These are phyloP conservation scores for Pogona vitticeps DNA, from an alignment of 2,113 vertebrate species.

Conservation along the genomic window DNA sequence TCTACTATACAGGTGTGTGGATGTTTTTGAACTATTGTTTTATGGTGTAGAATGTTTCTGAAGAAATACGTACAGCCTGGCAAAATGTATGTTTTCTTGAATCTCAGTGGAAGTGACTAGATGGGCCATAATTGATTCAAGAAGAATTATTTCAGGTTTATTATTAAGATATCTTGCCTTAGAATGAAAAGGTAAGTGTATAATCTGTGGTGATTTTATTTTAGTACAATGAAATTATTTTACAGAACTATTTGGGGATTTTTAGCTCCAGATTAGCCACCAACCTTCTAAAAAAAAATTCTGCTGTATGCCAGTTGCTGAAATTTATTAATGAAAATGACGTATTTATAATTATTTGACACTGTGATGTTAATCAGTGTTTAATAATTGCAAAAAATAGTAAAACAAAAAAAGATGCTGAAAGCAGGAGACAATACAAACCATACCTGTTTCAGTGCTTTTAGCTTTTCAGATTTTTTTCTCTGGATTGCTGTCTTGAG, in stretches of 20 bases:
- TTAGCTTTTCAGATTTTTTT: not conserved
- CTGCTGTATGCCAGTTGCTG: not conserved
- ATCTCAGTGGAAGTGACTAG: not conserved
- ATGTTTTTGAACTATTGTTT: not conserved
- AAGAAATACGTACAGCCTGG: not conserved
- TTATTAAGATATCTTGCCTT: not conserved
- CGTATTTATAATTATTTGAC: not conserved
- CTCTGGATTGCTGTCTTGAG: not conserved
- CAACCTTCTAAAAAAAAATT: not conserved
- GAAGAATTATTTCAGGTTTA: not conserved
- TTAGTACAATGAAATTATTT: not conserved
- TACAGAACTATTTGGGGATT: not conserved
- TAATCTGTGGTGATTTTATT: not conserved
- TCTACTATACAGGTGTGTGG: conserved; percentile 83
- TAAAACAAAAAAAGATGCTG: not conserved
- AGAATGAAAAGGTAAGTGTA: not conserved
- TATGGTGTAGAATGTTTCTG: not conserved
- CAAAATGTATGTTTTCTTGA: not conserved
- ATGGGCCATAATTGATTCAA: not conserved
- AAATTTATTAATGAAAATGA: not conserved
- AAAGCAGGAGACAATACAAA: not conserved
- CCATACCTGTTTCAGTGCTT: not conserved
- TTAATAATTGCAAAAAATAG: not conserved
- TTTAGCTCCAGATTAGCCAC: too few species aligned
- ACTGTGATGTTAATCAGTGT: not conserved